Percentiles rank a stretch among this genome's conserved stretches.
Evolutionary conservation across 35 echinoderm and acorn worm genomes (phyloP).

Genomic region (Ophioderma brevispina): DNA sequence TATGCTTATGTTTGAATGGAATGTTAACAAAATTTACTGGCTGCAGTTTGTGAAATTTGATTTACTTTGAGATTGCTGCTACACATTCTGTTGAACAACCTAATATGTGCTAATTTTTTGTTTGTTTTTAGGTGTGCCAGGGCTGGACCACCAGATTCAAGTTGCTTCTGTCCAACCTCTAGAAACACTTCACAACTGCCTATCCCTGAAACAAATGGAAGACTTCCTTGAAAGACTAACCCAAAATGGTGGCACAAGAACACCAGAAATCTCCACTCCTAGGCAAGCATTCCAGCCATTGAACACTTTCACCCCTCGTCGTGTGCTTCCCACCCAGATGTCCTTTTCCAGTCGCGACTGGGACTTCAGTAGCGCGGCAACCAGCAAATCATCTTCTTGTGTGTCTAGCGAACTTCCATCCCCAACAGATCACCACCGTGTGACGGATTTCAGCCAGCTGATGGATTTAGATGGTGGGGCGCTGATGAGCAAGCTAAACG

Average conservation of each 20-base stretch:
- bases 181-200: conserved; percentile 92
- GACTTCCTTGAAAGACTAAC: conserved; percentile 78
- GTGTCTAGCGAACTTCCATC: conserved; percentile 87
- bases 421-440: conserved; percentile 62
- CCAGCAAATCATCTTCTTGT: conserved; percentile 85
- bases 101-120: conserved; percentile 8
- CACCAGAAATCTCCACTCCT: conserved; percentile 42
- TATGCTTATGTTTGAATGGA: no score
- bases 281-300: conserved; percentile 23
- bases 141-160: conserved; percentile 84
- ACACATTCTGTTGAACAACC: no score
- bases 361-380: conserved; percentile 59
- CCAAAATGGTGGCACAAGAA: conserved; percentile 41
- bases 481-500: not conserved
- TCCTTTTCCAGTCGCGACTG: conserved; percentile 18
- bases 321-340: conserved; percentile 41
- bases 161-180: conserved; percentile 86
- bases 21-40: no score
- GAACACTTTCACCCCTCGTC: conserved; percentile 74
- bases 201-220: conserved; percentile 92
- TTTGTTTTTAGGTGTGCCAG: conserved; percentile 20
- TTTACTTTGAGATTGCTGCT: no score
- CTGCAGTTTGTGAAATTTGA: no score
- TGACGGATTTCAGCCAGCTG: not conserved
- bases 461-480: not conserved